Conservation (phyloP, 2,888 invertebrate species). For the Drosophila helvetica region DNA sequence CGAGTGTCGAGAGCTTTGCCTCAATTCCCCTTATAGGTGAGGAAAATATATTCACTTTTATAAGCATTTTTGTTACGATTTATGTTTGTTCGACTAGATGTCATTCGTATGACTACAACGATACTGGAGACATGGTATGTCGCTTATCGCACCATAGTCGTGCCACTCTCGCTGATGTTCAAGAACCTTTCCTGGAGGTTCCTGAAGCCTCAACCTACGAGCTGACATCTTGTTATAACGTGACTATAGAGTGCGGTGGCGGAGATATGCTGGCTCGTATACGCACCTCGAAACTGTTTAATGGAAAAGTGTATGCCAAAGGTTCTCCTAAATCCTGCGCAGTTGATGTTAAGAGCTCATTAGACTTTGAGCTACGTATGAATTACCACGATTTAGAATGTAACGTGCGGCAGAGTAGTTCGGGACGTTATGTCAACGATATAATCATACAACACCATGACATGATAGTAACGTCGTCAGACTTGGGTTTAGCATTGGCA, state of each 20-base stretch:
- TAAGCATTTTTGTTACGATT: no score
- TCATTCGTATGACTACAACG: conserved; percentile 97
- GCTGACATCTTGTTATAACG: conserved; percentile 96
- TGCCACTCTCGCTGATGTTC: conserved; percentile 94
- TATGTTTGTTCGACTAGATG: conserved; percentile 86
- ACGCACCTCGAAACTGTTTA: conserved; percentile 94
- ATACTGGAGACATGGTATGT: conserved; percentile 85
- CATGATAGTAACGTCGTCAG: conserved; percentile 96
- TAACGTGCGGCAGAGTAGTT: conserved; percentile 94
- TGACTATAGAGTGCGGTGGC: conserved; percentile 95
- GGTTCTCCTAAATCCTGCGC: conserved; percentile 97
- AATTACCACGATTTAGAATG: conserved; percentile 96
- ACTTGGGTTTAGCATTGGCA: conserved; percentile 94
- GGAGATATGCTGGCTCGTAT: conserved; percentile 97
- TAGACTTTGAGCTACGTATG: conserved; percentile 96
- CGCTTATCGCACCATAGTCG: conserved; percentile 95
- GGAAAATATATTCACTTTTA: neutral
- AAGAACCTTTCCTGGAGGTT: conserved; percentile 95
- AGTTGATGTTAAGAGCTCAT: conserved; percentile 92
- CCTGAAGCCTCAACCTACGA: conserved; percentile 96
- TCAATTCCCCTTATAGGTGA: conserved; percentile 91
- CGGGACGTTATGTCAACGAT: conserved; percentile 94
- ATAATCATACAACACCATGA: conserved; percentile 97
- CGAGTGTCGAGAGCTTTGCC: conserved; percentile 93
- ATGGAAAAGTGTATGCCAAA: conserved; percentile 85